Conservation (phyloP, 2,888 invertebrate genomes). For the Diplazon laetatorius region DNA sequence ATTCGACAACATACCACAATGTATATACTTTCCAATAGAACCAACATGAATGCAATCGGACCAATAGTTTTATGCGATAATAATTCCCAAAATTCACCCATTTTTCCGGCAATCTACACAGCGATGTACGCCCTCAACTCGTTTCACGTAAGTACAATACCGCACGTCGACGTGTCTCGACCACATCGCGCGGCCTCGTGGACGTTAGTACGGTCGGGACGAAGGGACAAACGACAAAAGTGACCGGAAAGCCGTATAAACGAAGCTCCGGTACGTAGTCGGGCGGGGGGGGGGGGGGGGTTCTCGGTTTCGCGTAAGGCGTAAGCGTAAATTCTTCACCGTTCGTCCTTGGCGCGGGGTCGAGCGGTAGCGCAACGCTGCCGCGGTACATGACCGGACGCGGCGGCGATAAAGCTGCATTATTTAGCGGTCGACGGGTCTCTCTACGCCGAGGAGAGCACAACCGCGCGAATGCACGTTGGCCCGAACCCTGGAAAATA, state of each 20-base stretch:
- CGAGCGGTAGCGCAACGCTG: constrained; percentile 53
- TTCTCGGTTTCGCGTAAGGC: constrained; percentile 39
- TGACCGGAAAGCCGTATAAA: constrained; percentile 49
- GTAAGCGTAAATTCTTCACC: constrained; percentile 15
- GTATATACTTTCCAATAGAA: no score
- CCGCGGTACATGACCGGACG: constrained; percentile 64
- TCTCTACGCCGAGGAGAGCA: constrained; percentile 55
- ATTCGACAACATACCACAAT: no score
- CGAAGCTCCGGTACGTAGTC: constrained; percentile 44
- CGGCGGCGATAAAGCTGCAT: constrained; percentile 74
- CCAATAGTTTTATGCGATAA: no score
- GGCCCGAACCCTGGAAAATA: no score
- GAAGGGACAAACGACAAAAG: constrained; percentile 31
- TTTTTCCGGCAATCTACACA: no score
- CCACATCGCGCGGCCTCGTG: constrained; percentile 1
- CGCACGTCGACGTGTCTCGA: not conserved
- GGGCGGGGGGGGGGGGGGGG: not conserved
- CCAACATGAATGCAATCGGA: no score
- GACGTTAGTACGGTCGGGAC: not conserved
- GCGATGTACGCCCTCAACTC: no score
- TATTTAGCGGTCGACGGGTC: constrained; percentile 70
- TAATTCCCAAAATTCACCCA: no score
- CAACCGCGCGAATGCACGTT: not conserved
- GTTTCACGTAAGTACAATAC: not conserved
- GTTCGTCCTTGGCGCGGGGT: constrained; percentile 38